Conservation (phyloP, 2,113 vertebrate species). For the Hassar affinis region DNA sequence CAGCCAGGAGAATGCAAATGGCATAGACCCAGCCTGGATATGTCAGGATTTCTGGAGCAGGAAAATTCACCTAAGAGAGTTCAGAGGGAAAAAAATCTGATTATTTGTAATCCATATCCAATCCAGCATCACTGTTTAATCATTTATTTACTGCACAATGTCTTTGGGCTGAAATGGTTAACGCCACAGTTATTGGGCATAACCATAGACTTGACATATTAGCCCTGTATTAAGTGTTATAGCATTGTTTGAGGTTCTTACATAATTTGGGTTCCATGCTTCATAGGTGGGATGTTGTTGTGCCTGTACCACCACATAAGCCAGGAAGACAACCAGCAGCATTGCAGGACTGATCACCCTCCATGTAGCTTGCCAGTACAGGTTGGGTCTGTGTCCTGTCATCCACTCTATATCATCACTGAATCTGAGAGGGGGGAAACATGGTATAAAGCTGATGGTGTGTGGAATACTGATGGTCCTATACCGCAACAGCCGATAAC, state of each 20-base stretch:
- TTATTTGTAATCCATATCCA: not conserved
- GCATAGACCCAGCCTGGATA: slow-evolving; percentile 81
- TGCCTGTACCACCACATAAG: slow-evolving; percentile 72
- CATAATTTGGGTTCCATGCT: slow-evolving; percentile 82
- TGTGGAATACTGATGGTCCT: not conserved
- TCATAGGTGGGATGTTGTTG: slow-evolving; percentile 65
- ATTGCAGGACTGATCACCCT: slow-evolving; percentile 79
- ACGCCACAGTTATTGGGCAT: not conserved
- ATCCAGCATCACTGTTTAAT: not conserved
- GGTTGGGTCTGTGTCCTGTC: slow-evolving; percentile 75
- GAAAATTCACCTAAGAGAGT: slow-evolving; percentile 73
- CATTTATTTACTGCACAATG: not conserved
- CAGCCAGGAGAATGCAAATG: slow-evolving; percentile 71
- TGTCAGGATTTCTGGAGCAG: slow-evolving; percentile 63
- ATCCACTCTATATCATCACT: slow-evolving; percentile 81
- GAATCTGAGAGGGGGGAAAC: slow-evolving; percentile 71
- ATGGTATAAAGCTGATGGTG: not conserved
- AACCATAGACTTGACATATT: not conserved
- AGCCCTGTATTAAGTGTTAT: not conserved
- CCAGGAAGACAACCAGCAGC: slow-evolving; percentile 74
- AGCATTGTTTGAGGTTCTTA: slow-evolving; percentile 59
- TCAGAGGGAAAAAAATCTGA: not conserved
- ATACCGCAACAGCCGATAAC: not conserved
- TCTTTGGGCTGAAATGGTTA: not conserved
- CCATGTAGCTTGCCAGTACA: slow-evolving; percentile 84